A percentile compares a stretch with the other conserved stretches of the same genome.
phyloP scores from a whole-genome alignment of 2,888 invertebrate species.

The Marasmarcha lunaedactyla region DNA sequence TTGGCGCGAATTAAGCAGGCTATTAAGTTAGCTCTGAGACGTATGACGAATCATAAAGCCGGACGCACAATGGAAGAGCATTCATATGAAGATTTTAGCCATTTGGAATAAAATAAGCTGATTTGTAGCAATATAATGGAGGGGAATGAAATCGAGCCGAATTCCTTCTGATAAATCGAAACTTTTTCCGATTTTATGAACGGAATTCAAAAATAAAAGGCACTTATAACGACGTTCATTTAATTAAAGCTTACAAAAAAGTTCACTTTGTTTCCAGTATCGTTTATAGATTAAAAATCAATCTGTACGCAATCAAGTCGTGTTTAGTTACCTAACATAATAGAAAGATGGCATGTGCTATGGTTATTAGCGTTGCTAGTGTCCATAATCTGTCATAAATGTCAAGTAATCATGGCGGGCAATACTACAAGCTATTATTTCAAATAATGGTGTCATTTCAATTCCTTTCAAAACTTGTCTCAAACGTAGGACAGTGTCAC shows the following conservation, averaged over 20 bases:
- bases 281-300: conserved; percentile 11
- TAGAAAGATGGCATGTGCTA: conserved; percentile 58
- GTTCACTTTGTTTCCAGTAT: too few species aligned
- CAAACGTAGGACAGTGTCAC: conserved; percentile 42
- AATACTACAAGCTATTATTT: conserved; percentile 42
- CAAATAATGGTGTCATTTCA: conserved; percentile 47
- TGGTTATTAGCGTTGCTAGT: conserved; percentile 51
- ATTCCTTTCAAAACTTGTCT: conserved; percentile 34
- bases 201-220: too few species aligned
- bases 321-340: conserved; percentile 41
- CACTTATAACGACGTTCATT: too few species aligned
- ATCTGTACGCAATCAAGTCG: conserved; percentile 33
- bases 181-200: too few species aligned
- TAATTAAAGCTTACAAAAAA: too few species aligned
- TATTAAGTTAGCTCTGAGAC: conserved; percentile 58
- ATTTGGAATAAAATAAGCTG: conserved; percentile 32
- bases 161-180: too few species aligned
- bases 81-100: conserved; percentile 36
- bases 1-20: conserved; percentile 63
- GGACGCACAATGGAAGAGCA: conserved; percentile 37
- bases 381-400: conserved; percentile 62
- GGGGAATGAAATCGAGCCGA: conserved; percentile 7
- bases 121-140: conserved; percentile 17
- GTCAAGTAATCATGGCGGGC: conserved; percentile 45
- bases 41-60: conserved; percentile 61